Evolutionary conservation across 1,140 invertebrate species (phyloP).

Genomic region (Drosophila bocki): DNA sequence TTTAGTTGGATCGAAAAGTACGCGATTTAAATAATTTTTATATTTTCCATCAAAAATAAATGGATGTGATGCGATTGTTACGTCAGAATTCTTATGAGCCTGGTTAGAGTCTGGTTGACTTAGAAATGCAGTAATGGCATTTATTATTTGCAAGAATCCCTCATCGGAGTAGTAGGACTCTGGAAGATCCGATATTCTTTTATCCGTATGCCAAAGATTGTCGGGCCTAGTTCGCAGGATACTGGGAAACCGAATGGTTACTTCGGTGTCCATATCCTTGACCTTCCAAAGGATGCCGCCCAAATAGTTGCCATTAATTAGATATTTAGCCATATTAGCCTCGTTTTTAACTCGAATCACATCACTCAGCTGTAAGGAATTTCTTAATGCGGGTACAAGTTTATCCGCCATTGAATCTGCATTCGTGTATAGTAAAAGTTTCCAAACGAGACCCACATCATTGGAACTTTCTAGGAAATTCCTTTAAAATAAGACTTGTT

Average conservation of each 20-base stretch:
- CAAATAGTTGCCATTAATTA: conserved; percentile 12
- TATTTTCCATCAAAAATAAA: not conserved
- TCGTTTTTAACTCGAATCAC: conserved; percentile 5
- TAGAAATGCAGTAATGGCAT: conserved; percentile 16
- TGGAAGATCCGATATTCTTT: not conserved
- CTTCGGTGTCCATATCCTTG: not conserved
- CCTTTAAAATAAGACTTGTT: conserved; percentile 2
- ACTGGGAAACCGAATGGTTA: conserved; percentile 25
- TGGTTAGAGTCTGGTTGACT: not conserved
- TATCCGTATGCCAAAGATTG: conserved; percentile 19
- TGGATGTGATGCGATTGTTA: not conserved
- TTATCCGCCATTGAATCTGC: not conserved
- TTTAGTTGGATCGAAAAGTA: conserved; percentile 4
- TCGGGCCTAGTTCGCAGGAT: conserved; percentile 7
- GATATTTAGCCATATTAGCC: not conserved
- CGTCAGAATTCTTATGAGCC: not conserved
- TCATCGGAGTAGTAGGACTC: conserved; percentile 2
- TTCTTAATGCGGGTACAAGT: not conserved
- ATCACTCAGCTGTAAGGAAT: conserved; percentile 7
- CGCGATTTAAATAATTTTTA: not conserved
- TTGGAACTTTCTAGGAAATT: not conserved
- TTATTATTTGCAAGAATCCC: conserved; percentile 16
- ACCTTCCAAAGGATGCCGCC: conserved; percentile 24
- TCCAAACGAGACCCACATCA: not conserved
- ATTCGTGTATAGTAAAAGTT: conserved; percentile 6